Evolutionary conservation across 2,888 invertebrate species (phyloP).

Genomic region (Rhagium mordax): DNA sequence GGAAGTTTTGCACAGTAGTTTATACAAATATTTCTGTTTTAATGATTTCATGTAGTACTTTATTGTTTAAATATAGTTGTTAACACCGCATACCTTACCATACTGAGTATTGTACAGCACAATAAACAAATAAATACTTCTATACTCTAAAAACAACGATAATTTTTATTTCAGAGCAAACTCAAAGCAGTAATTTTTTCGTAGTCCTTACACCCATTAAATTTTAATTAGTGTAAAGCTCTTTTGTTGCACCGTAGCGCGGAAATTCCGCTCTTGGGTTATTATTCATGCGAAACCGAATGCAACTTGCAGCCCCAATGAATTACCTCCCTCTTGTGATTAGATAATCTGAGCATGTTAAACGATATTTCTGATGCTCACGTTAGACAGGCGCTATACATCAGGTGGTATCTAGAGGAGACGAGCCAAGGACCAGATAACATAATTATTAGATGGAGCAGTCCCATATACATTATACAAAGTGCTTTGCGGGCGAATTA

Average conservation of each 20-base stretch:
- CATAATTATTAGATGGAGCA: background rate
- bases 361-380: constrained; percentile 32
- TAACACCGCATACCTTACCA: too few relatives aligned
- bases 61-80: too few relatives aligned
- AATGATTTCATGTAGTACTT: too few relatives aligned
- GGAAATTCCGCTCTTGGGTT: background rate
- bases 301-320: constrained; percentile 33
- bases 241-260: background rate
- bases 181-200: too few relatives aligned
- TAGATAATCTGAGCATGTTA: constrained; percentile 34
- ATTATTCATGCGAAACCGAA: constrained; percentile 10
- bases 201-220: background rate
- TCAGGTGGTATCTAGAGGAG: background rate
- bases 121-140: too few relatives aligned
- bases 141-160: too few relatives aligned
- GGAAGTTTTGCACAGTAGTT: too few relatives aligned
- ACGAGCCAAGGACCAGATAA: background rate
- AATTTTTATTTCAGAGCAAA: too few relatives aligned
- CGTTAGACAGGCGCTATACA: background rate
- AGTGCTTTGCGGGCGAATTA: background rate
- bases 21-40: too few relatives aligned
- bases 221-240: background rate
- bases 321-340: constrained; percentile 33
- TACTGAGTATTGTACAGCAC: too few relatives aligned
- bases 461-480: background rate